Evolutionary conservation across 2,888 invertebrate species (phyloP).

Genomic region (Rhyacophila evoluta): DNA sequence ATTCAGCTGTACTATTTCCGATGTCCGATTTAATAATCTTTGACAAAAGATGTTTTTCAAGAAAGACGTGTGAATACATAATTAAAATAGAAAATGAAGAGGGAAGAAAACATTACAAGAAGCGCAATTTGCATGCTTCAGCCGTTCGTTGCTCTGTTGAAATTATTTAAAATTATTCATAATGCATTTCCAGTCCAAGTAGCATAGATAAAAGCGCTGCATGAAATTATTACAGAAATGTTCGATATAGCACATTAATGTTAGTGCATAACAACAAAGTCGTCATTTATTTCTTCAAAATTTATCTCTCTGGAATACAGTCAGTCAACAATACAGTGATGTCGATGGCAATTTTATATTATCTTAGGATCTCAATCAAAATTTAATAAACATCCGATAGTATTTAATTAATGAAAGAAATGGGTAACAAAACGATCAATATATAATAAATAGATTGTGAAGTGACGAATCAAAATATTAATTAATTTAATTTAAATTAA

Average conservation of each 20-base stretch:
- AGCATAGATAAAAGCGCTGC: neutral
- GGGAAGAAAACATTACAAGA: neutral
- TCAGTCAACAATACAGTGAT: too few species aligned
- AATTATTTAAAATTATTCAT: slow-evolving; percentile 17
- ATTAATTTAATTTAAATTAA: too few species aligned
- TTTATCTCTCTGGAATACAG: too few species aligned
- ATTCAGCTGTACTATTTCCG: neutral
- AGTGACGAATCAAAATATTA: too few species aligned
- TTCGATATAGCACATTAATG: neutral
- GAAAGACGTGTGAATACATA: slow-evolving; percentile 13
- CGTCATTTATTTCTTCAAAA: too few species aligned
- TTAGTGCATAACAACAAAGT: too few species aligned
- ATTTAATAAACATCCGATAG: too few species aligned
- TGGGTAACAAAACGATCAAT: too few species aligned
- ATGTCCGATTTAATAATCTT: neutral
- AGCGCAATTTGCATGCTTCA: neutral
- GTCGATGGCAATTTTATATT: too few species aligned
- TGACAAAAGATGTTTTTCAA: neutral
- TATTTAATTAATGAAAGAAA: too few species aligned
- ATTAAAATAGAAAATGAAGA: neutral
- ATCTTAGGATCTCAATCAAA: too few species aligned
- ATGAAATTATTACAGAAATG: neutral
- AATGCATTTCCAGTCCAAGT: slow-evolving; percentile 11
- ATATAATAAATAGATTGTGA: too few species aligned
- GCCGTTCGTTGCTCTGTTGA: neutral